Evolutionary conservation across 1,140 invertebrate genomes (phyloP), one percentile per base, ranked within the genome.

Genomic region (Neodiprion lecontei): DNA sequence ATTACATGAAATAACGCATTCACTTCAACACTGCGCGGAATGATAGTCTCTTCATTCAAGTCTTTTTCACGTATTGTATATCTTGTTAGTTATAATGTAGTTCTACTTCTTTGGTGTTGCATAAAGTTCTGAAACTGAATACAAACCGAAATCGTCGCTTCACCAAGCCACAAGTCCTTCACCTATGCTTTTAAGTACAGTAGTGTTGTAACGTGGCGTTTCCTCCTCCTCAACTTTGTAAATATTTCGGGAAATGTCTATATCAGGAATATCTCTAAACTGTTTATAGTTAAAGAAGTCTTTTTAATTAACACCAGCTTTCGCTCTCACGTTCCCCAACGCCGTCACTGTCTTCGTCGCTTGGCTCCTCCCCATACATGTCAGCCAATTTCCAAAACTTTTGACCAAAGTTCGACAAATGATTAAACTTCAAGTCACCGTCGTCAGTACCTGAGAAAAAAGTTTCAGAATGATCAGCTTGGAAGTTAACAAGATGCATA

Each of bases 371-470:
- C 14, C 96, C 96, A 86, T 99, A 99, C 96, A 99, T 98, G 83
- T 99, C 96, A 9, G 98, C 97, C 72, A 99, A 89, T 84, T 98
- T 98, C 78, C 96, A 93, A 91, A 99, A 99, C 74, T 97, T 91
- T 50, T 97, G 97, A 49, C 98, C 98, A 89, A 98, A 99, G 82
- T 96, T 96, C 48, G 97, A 97, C 78, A 99, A 89, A 89, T 98
- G 98, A 87, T 99, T 97, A 89, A 98, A 99, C 84, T 99, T 97
- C 78, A 98, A 92, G 89, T 98, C 97, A 70, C 95, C 96, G 82
- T 97, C 96, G 84, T 98, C 97, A 72, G 96, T 97, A 83, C 94
- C 94, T 93, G 84, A 47, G 69, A 75, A 17, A 66, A 74, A 74
- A 75, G 61, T 75, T 50, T 70, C 61, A 40, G 72, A 48, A 61